Evolutionary conservation across 2,888 invertebrate species (phyloP).

Genomic region (Amitus sp.): DNA sequence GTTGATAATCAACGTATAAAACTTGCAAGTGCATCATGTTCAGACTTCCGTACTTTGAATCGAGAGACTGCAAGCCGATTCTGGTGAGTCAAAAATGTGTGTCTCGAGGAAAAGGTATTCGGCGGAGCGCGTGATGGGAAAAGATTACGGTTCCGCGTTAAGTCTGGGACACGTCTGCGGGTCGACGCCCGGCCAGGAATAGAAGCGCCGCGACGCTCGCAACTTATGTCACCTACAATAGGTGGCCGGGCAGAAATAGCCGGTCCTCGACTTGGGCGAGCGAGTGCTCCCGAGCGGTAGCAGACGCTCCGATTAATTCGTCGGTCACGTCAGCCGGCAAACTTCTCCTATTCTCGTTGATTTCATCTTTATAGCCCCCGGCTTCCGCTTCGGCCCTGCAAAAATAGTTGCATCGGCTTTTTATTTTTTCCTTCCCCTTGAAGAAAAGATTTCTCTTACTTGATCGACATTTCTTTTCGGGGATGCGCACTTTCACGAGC

Average conservation of each 20-base stretch:
- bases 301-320: conserved; percentile 42
- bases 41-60: too few species aligned
- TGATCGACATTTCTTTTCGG: not conserved
- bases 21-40: too few species aligned
- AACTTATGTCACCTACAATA: conserved; percentile 56
- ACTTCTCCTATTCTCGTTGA: conserved; percentile 30
- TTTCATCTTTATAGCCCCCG: conserved; percentile 30
- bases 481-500: too few species aligned
- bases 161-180: conserved; percentile 64
- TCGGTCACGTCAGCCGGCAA: conserved; percentile 32
- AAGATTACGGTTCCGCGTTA: conserved; percentile 45
- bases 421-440: too few species aligned
- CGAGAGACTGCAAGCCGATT: too few species aligned
- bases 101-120: too few species aligned
- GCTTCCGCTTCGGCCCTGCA: conserved; percentile 26
- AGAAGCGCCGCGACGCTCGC: conserved; percentile 58
- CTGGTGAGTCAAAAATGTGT: too few species aligned
- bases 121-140: conserved; percentile 32
- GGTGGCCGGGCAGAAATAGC: conserved; percentile 45
- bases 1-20: too few species aligned
- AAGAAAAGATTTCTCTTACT: not conserved
- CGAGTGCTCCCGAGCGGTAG: conserved; percentile 22
- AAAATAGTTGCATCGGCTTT: conserved; percentile 23
- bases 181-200: conserved; percentile 64
- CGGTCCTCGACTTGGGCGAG: conserved; percentile 35